These are phyloP conservation scores for Catocala nupta DNA, from an alignment of 2,888 invertebrate species.

Conservation along the genomic window DNA sequence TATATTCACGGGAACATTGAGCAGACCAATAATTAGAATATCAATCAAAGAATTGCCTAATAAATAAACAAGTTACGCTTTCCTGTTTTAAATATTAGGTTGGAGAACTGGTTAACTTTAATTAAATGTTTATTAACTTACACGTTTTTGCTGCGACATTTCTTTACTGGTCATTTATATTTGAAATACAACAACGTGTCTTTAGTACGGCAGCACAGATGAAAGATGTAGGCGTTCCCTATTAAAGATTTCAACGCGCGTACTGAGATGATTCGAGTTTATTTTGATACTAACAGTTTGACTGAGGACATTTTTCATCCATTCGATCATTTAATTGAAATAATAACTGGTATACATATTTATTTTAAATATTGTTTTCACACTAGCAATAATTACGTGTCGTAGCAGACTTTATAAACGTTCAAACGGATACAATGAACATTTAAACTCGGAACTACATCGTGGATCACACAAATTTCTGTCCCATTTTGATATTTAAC, in stretches of 20 bases:
- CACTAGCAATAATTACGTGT: too few relatives aligned
- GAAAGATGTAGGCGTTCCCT: slow-evolving; percentile 14
- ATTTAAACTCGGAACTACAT: too few relatives aligned
- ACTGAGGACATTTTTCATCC: too few relatives aligned
- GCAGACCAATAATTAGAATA: neutral
- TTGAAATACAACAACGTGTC: neutral
- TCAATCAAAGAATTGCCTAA: slow-evolving; percentile 6
- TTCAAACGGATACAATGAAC: too few relatives aligned
- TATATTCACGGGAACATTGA: too few relatives aligned
- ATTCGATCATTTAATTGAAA: too few relatives aligned
- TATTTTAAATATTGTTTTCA: too few relatives aligned
- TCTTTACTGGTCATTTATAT: slow-evolving; percentile 5
- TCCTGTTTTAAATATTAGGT: slow-evolving; percentile 18
- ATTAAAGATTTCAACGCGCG: slow-evolving; percentile 48
- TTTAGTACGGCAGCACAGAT: neutral
- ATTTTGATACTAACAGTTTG: neutral
- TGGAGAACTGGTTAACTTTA: slow-evolving; percentile 15
- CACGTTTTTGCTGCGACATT: slow-evolving; percentile 17
- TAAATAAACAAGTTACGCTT: slow-evolving; percentile 13
- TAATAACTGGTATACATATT: too few relatives aligned
- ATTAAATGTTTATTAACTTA: slow-evolving; percentile 13
- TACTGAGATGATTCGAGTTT: neutral
- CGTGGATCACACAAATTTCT: too few relatives aligned
- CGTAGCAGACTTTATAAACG: too few relatives aligned
- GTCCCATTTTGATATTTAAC: too few relatives aligned